Base-by-base conservation (phyloP, 2,113 vertebrate species). In the Lepus americanus region DNA sequence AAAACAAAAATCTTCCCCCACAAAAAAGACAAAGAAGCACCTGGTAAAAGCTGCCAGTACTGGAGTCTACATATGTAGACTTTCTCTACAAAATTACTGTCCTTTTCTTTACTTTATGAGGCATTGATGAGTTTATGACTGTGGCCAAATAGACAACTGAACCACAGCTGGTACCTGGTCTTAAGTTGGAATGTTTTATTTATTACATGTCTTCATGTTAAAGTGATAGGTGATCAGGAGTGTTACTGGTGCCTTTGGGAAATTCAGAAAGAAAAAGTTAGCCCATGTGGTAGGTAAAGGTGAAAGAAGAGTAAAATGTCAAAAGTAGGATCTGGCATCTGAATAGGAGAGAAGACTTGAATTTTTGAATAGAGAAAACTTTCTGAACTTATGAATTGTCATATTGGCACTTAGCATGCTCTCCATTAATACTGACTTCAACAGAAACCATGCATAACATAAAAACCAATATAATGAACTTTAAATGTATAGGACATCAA, bases 211-310 rank as follows among this genome's bases (percentile, higher is more conserved):
- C 49, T 78, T 85, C 73, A 27, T 44, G 64, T 39, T 87, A 74
- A 63, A 36, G 16, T 77, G 27, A 33, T 39, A 80, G 66, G 13
- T 77, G 6, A 80, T 76, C 3, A 23, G 51, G 22, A 64, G 6
- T 83, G 33, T 83, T 91, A 39, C 14, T 87, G 51, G 14, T 67
- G 36, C 36, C 92, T 94, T 87, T 87, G 76, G 29, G 66, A 95
- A 92, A 76, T 55, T 70, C 17, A 59, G 36, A 59, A 85, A 81
- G 25, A 82, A 22, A 92, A 92, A 66, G 39, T 33, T 82, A 93
- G 79, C 3, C 23, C 16, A 9, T 77, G 31, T 66, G n/a, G 11
- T 59, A 6, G 59, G 19, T n/a, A 53, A 23, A 69, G 20, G n/a
- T 27, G 14, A 63, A 76, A 3, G 44, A 91, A 63, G 16, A 17